A percentile compares a stretch with the other conserved stretches of the same genome.
These are phyloP conservation scores for Epinephelus lanceolatus DNA, from an alignment of 2,113 vertebrate genomes.

Conservation along the genomic window DNA sequence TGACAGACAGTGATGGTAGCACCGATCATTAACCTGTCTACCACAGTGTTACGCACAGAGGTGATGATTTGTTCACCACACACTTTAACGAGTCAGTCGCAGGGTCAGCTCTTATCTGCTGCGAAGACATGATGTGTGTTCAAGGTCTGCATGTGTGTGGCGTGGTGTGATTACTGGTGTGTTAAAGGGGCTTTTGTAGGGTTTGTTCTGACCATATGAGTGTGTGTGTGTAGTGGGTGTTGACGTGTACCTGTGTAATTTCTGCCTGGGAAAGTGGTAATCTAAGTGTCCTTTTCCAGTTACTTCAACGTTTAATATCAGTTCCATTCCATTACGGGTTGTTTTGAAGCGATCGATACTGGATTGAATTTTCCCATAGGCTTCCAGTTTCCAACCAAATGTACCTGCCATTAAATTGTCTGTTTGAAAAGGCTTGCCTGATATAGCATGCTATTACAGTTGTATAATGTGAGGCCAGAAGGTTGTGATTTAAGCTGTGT, in stretches of 20 bases:
- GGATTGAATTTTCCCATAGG: background rate
- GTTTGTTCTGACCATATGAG: background rate
- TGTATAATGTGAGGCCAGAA: background rate
- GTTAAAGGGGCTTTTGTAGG: background rate
- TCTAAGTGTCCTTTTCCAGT: slow-evolving; percentile 15
- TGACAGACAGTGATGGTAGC: slow-evolving; percentile 7
- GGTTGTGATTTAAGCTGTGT: background rate
- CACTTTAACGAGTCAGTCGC: slow-evolving; percentile 13
- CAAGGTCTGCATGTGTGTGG: background rate
- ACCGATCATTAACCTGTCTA: slow-evolving; percentile 58
- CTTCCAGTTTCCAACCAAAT: background rate
- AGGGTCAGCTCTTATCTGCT: slow-evolving; percentile 4
- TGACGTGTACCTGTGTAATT: background rate
- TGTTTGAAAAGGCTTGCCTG: background rate
- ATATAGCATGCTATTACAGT: background rate
- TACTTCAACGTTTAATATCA: slow-evolving; percentile 10
- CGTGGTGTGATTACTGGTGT: background rate
- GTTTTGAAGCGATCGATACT: slow-evolving; percentile 24
- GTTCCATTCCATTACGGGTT: slow-evolving; percentile 5
- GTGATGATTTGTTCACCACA: slow-evolving; percentile 40
- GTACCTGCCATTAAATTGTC: background rate
- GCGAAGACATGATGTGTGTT: background rate
- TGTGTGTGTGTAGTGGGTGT: background rate
- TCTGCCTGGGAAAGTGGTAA: background rate
- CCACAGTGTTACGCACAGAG: background rate